Conservation (phyloP, 2,113 vertebrate species). For the Oxygymnocypris stewartii region DNA sequence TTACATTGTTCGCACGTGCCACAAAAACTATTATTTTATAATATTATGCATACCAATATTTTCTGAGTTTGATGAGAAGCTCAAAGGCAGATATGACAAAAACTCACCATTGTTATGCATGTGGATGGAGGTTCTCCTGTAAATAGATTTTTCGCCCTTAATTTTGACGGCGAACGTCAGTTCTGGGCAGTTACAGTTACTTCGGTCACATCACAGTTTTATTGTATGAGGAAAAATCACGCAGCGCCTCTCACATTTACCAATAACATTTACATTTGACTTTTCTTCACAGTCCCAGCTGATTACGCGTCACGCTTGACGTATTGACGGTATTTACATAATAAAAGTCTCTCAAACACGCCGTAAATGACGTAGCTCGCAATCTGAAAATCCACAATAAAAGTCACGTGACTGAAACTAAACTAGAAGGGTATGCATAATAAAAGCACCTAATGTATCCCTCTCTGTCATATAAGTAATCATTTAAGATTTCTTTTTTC, state of each 20-base stretch:
- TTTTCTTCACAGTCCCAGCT: constrained; percentile 48
- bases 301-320: constrained; percentile 38
- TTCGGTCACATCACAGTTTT: neutral
- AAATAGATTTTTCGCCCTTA: constrained; percentile 7
- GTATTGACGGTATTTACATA: constrained; percentile 34
- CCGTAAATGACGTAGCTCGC: neutral
- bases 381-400: neutral
- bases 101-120: constrained; percentile 43
- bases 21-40: neutral
- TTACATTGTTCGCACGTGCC: neutral
- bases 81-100: neutral
- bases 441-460: neutral
- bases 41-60: neutral
- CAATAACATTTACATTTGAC: no score
- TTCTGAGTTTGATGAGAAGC: neutral
- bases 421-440: neutral
- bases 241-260: no score
- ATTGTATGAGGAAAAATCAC: neutral
- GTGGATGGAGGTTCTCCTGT: neutral
- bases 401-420: neutral
- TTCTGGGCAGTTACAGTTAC: constrained; percentile 15
- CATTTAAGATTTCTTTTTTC: neutral
- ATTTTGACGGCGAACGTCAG: neutral
- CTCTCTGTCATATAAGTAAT: neutral
- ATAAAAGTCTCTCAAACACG: constrained; percentile 38